Evolutionary conservation across 2,797 vertebrate species (phyloP), one percentile per base, ranked within the genome.

Genomic region (Peromyscus eremicus): DNA sequence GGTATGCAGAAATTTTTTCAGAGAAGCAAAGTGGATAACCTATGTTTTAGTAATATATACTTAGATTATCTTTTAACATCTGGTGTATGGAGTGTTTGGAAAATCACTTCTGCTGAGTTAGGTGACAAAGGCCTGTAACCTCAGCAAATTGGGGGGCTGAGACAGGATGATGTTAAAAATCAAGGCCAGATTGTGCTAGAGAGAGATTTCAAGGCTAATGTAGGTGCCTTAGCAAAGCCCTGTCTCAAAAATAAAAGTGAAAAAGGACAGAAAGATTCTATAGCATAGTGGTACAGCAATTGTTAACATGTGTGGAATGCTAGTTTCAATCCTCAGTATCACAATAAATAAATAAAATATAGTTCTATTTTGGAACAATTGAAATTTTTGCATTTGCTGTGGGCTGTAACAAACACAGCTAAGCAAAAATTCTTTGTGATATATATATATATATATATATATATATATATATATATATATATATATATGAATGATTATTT

Each of bases 41-140:
- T 90, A 43, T 62, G 55, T 6, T 60, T 46, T 84, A 77, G 60
- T 68, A 55, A 43, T 10, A 88, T 52, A 17, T 73, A 76, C 4
- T 64, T 40, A 89, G 23, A 55, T 37, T 46, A 29, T 75, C 8
- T 88, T 89, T 92, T 55, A 57, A 81, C 87, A 71, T 70, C 76
- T 79, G 13, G 73, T 16, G 13, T 46, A 29, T 3, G 27, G n/a
- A 34, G 4, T 3, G 93, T 89, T 84, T 68, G 12, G 9, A 57
- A 52, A 29, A 40, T 17, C 9, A 13, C 21, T 32, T 88, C 68
- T 57, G 5, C 60, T 57, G 25, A 21, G n/a, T 57, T 19, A 29
- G 7, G 64, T 34, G 34, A 37, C 12, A 52, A n/a, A 37, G 21
- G 21, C 27, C 40, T 70, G 10, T 86, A 70, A 52, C 19, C 1